A percentile compares a stretch with the other conserved stretches of the same genome.
These are phyloP conservation scores for Malurus melanocephalus DNA, from an alignment of 2,113 vertebrate genomes.

Conservation along the genomic window DNA sequence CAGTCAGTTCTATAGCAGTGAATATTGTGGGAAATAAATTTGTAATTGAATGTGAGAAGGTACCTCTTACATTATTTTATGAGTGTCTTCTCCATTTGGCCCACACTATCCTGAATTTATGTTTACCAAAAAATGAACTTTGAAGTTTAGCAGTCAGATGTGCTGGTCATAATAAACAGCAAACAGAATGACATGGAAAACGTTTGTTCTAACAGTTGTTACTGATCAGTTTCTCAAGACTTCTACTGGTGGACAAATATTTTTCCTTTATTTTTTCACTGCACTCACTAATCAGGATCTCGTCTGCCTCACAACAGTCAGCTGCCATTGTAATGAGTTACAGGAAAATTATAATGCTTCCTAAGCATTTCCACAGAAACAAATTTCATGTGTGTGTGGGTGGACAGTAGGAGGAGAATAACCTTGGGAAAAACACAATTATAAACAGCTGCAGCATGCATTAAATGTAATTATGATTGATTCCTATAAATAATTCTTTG, in stretches of 20 bases:
- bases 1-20: neutral
- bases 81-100: neutral
- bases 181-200: neutral
- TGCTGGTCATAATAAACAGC: neutral
- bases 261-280: neutral
- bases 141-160: neutral
- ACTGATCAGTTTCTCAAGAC: neutral
- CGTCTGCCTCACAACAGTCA: conserved; percentile 31
- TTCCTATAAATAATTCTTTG: conserved; percentile 93
- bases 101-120: neutral
- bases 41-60: neutral
- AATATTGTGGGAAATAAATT: neutral
- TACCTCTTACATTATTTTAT: neutral
- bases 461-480: conserved; percentile 91
- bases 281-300: neutral
- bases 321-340: conserved; percentile 56
- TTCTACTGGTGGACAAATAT: neutral
- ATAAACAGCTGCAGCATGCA: conserved; percentile 87
- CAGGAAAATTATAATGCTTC: conserved; percentile 63
- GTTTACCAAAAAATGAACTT: neutral
- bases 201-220: neutral
- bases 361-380: conserved; percentile 68
- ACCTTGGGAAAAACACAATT: conserved; percentile 79
- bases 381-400: conserved; percentile 60
- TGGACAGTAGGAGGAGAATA: conserved; percentile 58